Conservation (phyloP, 2,113 vertebrate genomes). For the Ochotona princeps region DNA sequence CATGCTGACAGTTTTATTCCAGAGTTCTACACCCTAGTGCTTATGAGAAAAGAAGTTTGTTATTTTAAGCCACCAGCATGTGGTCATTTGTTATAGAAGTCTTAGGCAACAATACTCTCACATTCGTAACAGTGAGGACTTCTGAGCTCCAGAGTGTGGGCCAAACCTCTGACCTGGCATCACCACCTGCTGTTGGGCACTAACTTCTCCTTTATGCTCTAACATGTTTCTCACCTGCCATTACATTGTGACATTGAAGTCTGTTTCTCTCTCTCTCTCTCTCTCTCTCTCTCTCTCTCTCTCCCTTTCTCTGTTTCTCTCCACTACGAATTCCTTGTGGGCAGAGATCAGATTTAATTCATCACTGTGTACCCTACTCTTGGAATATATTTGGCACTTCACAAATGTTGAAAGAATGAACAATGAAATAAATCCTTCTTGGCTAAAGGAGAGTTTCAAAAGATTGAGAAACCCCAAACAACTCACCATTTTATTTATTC, state of each 20-base stretch:
- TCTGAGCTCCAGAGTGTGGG: not conserved
- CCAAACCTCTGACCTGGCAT: not conserved
- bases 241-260: fast-evolving
- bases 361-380: not conserved
- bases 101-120: not conserved
- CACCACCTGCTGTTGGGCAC: fast-evolving
- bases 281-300: not conserved
- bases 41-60: not conserved
- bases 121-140: not conserved
- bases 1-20: not conserved
- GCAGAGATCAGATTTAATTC: not conserved
- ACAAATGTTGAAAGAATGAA: not conserved
- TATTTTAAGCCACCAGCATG: not conserved
- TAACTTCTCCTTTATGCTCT: not conserved
- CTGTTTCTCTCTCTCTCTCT: not conserved
- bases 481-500: not conserved
- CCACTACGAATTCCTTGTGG: not conserved
- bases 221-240: fast-evolving
- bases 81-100: not conserved
- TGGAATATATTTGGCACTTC: not conserved
- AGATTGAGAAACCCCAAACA: slow-evolving; percentile 44
- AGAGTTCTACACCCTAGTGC: not conserved
- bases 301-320: no score
- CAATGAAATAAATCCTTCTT: not conserved
- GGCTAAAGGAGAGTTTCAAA: slow-evolving; percentile 21